These are phyloP conservation scores for Bostrychus sinensis DNA, from an alignment of 2,113 vertebrate genomes.

Conservation along the genomic window DNA sequence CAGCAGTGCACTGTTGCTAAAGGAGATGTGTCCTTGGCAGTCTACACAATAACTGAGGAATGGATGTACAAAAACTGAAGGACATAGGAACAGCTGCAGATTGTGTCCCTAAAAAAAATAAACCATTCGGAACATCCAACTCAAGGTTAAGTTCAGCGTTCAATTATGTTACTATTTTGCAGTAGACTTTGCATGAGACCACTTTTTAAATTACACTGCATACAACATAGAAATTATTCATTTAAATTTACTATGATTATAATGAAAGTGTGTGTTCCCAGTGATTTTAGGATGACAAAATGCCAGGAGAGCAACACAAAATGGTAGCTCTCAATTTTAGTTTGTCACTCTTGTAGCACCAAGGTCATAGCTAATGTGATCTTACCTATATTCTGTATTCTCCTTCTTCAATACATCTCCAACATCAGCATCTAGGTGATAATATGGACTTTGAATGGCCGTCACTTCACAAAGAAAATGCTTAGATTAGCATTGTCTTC, in stretches of 20 bases:
- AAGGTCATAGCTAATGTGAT: conserved; percentile 25
- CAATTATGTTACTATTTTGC: background rate
- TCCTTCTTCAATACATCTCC: too few species aligned
- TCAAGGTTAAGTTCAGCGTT: conserved; percentile 23
- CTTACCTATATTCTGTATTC: too few species aligned
- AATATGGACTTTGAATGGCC: too few species aligned
- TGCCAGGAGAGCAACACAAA: too few species aligned
- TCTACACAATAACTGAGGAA: conserved; percentile 23
- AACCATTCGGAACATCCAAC: conserved; percentile 3
- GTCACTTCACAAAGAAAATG: too few species aligned
- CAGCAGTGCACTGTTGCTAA: background rate
- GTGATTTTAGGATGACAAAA: too few species aligned
- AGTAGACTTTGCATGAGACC: background rate
- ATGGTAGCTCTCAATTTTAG: too few species aligned
- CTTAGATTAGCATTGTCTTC: too few species aligned
- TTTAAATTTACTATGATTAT: too few species aligned
- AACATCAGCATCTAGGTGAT: too few species aligned
- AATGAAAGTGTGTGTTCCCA: too few species aligned
- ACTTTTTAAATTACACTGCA: background rate
- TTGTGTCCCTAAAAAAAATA: background rate
- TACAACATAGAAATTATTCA: too few species aligned
- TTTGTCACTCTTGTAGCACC: background rate
- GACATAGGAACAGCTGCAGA: conserved; percentile 11
- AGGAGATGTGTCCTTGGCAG: conserved; percentile 34
- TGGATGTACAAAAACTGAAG: conserved; percentile 42